Percentiles rank a stretch among this genome's conserved stretches.
Conservation (phyloP, 2,113 vertebrate genomes). For the Aythya baeri region DNA sequence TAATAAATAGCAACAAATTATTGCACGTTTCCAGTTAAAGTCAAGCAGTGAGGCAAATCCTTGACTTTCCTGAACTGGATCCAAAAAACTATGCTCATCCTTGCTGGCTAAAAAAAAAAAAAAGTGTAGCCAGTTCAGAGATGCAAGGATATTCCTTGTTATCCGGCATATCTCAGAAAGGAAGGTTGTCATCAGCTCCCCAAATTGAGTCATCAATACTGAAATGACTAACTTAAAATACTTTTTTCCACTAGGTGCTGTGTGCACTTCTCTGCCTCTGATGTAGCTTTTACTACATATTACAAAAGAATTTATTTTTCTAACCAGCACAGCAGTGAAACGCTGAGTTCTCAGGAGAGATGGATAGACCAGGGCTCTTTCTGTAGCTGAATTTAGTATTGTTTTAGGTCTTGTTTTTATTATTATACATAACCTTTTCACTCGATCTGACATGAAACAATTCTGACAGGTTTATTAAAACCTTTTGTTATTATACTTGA, state of each 20-base stretch:
- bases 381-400: not conserved
- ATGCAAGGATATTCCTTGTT: conserved; percentile 17
- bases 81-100: conserved; percentile 39
- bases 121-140: not conserved
- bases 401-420: conserved; percentile 36
- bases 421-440: conserved; percentile 68
- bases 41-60: not conserved
- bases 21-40: conserved; percentile 22
- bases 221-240: conserved; percentile 19
- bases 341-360: conserved; percentile 5
- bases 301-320: not conserved
- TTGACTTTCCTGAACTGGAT: conserved; percentile 22
- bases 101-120: not conserved
- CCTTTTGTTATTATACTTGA: conserved; percentile 65
- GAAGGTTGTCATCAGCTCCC: conserved; percentile 43
- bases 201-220: conserved; percentile 33
- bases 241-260: not conserved
- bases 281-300: not conserved
- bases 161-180: conserved; percentile 19
- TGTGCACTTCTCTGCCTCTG: not conserved
- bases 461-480: conserved; percentile 72
- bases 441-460: conserved; percentile 47
- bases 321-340: not conserved
- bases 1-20: conserved; percentile 69
- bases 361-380: not conserved